Evolutionary conservation across 2,113 vertebrate genomes (phyloP).

Genomic region (Sander lucioperca): DNA sequence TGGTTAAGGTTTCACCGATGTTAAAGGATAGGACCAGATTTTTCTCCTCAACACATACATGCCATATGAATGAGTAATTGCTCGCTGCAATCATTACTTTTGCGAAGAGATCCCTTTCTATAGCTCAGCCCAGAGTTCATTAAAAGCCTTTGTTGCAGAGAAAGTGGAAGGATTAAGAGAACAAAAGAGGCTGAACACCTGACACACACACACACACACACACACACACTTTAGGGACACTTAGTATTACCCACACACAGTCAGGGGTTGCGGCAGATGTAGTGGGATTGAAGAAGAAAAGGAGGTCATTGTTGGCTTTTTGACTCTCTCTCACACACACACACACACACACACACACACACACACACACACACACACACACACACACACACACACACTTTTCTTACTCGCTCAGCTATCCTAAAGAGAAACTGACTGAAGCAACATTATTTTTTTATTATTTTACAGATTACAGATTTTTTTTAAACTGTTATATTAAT

Average conservation of each 20-base stretch:
- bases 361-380: conserved; percentile 14
- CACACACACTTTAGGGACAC: background rate
- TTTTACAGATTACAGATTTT: background rate
- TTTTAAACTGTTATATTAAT: no score
- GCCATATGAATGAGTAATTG: conserved; percentile 32
- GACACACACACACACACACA: conserved; percentile 20
- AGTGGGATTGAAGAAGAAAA: conserved; percentile 41
- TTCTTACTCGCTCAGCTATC: no score
- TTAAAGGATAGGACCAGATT: background rate
- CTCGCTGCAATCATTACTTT: background rate
- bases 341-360: background rate
- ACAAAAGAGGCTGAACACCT: conserved; percentile 64
- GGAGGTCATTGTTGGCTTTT: conserved; percentile 68
- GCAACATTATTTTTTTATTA: conserved; percentile 7
- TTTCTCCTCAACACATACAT: background rate
- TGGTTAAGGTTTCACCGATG: background rate
- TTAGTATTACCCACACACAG: conserved; percentile 42
- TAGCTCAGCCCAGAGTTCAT: conserved; percentile 39
- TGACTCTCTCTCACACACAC: conserved; percentile 29
- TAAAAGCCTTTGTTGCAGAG: conserved; percentile 59
- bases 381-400: conserved; percentile 21
- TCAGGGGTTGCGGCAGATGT: conserved; percentile 73
- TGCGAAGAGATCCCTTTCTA: conserved; percentile 17
- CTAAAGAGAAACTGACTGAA: conserved; percentile 13
- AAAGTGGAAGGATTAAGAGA: conserved; percentile 56